A percentile compares a stretch with the other conserved stretches of the same genome.
Evolutionary conservation across 2,888 invertebrate genomes (phyloP).

Genomic region (Julus scanicus): DNA sequence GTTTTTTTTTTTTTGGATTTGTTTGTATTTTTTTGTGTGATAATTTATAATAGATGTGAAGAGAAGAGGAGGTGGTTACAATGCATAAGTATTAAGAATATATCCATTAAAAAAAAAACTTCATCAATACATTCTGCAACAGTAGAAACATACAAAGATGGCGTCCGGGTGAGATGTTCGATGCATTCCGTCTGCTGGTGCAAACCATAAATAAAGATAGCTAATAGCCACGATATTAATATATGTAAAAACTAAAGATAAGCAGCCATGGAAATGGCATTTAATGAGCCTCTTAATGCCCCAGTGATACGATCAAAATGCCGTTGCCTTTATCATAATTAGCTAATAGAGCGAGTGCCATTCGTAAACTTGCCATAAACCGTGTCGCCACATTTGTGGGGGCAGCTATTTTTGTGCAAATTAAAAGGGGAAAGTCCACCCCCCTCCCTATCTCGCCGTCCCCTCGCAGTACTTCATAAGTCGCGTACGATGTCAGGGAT

Average conservation of each 20-base stretch:
- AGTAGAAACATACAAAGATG: no score
- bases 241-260: conserved; percentile 33
- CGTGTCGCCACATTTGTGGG: conserved; percentile 33
- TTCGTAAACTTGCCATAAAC: conserved; percentile 6
- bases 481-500: conserved; percentile 24
- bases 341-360: conserved; percentile 21
- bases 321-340: conserved; percentile 33
- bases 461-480: conserved; percentile 2
- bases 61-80: no score
- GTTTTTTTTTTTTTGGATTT: no score
- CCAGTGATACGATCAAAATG: conserved; percentile 28
- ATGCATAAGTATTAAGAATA: no score
- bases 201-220: not conserved
- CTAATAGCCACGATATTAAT: not conserved
- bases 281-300: conserved; percentile 27
- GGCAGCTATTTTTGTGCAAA: conserved; percentile 14
- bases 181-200: not conserved
- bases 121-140: no score
- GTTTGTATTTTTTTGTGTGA: no score
- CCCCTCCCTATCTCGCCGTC: not conserved
- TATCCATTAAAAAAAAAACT: no score
- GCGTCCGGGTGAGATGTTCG: not conserved
- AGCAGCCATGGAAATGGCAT: conserved; percentile 27
- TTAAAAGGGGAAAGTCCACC: not conserved
- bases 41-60: no score